Percentiles rank a stretch among this genome's conserved stretches.
phyloP scores from a whole-genome alignment of 2,797 vertebrate genomes.

The Hoplostethus atlanticus region DNA sequence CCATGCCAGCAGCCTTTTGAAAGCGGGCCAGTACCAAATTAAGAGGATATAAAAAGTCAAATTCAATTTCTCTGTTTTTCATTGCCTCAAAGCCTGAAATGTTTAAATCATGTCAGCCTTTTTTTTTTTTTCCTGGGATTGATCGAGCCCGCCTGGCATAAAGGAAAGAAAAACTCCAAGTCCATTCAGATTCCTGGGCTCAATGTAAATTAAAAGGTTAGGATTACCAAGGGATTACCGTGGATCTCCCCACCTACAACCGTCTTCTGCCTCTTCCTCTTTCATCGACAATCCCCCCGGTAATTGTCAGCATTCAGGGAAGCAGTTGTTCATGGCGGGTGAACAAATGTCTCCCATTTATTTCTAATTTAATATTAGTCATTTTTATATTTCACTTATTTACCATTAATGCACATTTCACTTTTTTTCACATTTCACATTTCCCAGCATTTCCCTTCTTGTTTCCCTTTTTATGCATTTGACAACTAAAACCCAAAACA shows the following conservation, averaged over 20 bases:
- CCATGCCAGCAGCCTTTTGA: background rate
- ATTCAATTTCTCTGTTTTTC: background rate
- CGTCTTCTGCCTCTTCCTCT: background rate
- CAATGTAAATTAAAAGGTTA: slow-evolving; percentile 56
- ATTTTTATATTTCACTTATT: too few species aligned
- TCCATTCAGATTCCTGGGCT: slow-evolving; percentile 42
- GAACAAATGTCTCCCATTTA: background rate
- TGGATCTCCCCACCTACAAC: slow-evolving; percentile 16
- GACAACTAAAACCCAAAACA: too few species aligned
- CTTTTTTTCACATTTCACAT: too few species aligned
- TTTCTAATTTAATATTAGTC: background rate
- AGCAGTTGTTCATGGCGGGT: background rate
- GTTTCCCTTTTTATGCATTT: too few species aligned
- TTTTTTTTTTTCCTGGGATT: slow-evolving; percentile 2
- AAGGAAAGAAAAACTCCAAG: slow-evolving; percentile 52
- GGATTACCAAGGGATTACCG: slow-evolving; percentile 49
- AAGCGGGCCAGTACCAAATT: background rate
- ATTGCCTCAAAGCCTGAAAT: background rate
- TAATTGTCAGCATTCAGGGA: slow-evolving; percentile 1
- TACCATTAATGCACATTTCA: too few species aligned
- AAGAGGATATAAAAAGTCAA: slow-evolving; percentile 1
- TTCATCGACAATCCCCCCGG: background rate
- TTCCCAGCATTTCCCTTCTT: too few species aligned
- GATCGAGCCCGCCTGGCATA: slow-evolving; percentile 28
- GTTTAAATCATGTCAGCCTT: slow-evolving; percentile 8